phyloP scores from a whole-genome alignment of 2,888 invertebrate genomes.

The Uloborus plumipes region DNA sequence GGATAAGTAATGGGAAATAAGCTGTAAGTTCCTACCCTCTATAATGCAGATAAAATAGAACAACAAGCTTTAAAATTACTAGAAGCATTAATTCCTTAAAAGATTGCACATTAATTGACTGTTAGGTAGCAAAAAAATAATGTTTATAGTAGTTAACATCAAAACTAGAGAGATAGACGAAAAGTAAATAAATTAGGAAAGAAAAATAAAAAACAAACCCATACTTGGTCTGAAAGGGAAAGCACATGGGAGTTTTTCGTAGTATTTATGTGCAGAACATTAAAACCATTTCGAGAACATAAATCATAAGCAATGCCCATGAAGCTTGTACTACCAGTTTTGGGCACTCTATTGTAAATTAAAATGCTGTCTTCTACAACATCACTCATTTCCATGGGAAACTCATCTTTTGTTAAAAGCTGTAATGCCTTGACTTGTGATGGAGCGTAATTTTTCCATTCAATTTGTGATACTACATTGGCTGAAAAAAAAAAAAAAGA shows the following conservation, averaged over 20 bases:
- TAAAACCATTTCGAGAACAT: constrained; percentile 81
- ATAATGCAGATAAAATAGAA: too few relatives aligned
- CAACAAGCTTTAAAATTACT: too few relatives aligned
- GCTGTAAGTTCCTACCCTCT: too few relatives aligned
- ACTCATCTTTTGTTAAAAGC: constrained; percentile 36
- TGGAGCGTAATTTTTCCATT: constrained; percentile 43
- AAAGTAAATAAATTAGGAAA: too few relatives aligned
- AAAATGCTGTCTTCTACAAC: constrained; percentile 75
- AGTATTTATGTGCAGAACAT: constrained; percentile 94
- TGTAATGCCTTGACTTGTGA: constrained; percentile 43
- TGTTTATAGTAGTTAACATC: too few relatives aligned
- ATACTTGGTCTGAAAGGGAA: constrained; percentile 89
- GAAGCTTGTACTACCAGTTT: constrained; percentile 97
- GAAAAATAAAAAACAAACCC: constrained; percentile 8
- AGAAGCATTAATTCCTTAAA: too few relatives aligned
- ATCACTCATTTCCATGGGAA: constrained; percentile 15
- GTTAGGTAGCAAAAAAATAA: too few relatives aligned
- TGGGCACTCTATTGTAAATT: constrained; percentile 96
- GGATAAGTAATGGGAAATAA: too few relatives aligned
- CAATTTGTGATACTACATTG: constrained; percentile 37
- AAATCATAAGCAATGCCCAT: constrained; percentile 91
- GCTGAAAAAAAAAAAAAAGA: constrained; percentile 9
- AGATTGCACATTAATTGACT: too few relatives aligned
- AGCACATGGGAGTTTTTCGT: constrained; percentile 96
- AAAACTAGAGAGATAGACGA: too few relatives aligned